phyloP scores from a whole-genome alignment of 2,797 vertebrate species.

The Lates japonicus region DNA sequence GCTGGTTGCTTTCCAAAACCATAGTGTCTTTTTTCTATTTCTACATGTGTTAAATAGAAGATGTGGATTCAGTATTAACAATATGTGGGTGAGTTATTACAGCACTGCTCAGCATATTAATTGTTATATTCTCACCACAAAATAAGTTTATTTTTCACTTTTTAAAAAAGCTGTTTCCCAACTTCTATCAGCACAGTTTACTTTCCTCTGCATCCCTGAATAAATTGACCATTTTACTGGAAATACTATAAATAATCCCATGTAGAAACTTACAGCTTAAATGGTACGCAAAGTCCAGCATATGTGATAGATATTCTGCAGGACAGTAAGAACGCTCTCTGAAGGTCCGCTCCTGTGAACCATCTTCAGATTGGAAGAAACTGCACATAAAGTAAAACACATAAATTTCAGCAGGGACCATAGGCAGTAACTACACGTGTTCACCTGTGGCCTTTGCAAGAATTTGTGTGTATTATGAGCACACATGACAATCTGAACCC shows the following conservation, averaged over 20 bases:
- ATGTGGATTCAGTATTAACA: no score
- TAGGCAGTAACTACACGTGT: conserved; percentile 22
- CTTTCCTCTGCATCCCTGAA: neutral
- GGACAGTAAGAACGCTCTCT: conserved; percentile 21
- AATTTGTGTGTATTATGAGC: conserved; percentile 21
- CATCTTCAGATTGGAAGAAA: conserved; percentile 17
- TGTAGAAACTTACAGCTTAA: neutral
- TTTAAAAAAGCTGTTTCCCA: neutral
- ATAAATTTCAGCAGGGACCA: conserved; percentile 4
- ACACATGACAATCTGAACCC: neutral
- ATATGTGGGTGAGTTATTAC: no score
- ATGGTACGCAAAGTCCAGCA: neutral
- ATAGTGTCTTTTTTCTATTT: neutral
- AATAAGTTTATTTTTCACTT: no score
- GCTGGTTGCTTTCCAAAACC: neutral
- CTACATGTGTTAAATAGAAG: neutral
- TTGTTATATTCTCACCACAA: no score
- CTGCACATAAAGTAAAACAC: conserved; percentile 10
- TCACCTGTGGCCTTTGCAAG: conserved; percentile 15
- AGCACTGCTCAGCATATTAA: no score
- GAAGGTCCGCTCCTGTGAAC: neutral
- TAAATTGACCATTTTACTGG: conserved; percentile 23
- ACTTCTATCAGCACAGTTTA: neutral
- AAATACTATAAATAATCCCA: conserved; percentile 22
- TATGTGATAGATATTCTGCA: conserved; percentile 25